Percentiles rank a stretch among this genome's conserved stretches.
Evolutionary conservation across 2,113 vertebrate genomes (phyloP).

Genomic region (Lagenorhynchus albirostris): DNA sequence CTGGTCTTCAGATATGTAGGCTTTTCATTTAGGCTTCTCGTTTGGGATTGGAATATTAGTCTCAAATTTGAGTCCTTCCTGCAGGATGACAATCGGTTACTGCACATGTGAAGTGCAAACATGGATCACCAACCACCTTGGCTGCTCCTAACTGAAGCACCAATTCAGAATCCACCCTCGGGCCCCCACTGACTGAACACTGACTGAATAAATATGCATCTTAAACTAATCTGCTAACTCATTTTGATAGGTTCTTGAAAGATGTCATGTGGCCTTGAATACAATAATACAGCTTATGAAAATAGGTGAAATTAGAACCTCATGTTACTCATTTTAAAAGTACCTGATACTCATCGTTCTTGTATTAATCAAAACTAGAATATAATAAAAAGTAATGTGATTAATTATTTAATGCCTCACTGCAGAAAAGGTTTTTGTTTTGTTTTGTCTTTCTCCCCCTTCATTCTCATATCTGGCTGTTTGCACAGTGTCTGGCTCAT

Average conservation of each 20-base stretch:
- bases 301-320: neutral
- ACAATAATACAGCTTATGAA: neutral
- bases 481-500: neutral
- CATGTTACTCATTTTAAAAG: neutral
- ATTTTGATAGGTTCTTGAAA: neutral
- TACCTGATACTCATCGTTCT: neutral
- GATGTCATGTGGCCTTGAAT: neutral
- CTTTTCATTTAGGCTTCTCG: neutral
- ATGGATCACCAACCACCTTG: neutral
- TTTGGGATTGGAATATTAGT: neutral
- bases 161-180: neutral
- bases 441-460: neutral
- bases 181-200: neutral
- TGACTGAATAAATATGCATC: neutral
- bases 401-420: neutral
- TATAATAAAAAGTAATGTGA: neutral
- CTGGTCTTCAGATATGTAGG: neutral
- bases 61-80: neutral
- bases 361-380: neutral
- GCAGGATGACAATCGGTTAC: neutral
- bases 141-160: neutral
- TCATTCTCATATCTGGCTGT: neutral
- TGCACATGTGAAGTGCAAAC: neutral
- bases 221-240: neutral
- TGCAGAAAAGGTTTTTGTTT: neutral